A percentile compares a stretch with the other conserved stretches of the same genome.
Conservation (phyloP, 2,113 vertebrate species). For the Phycodurus eques region DNA sequence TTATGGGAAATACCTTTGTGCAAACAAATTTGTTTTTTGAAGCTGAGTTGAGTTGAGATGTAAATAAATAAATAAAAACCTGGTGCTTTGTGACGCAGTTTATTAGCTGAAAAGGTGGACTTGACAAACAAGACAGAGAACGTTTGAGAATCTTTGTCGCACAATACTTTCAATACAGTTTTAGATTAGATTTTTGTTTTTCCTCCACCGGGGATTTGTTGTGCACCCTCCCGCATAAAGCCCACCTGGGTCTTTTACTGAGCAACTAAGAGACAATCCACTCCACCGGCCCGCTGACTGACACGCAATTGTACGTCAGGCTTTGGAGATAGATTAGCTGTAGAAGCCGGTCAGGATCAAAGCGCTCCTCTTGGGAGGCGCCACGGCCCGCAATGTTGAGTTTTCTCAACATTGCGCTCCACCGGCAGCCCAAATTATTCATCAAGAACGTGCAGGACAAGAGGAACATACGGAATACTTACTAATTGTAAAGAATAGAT, state of each 20-base stretch:
- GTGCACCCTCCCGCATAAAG: constrained; percentile 2
- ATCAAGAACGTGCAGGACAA: constrained; percentile 24
- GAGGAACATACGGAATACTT: constrained; percentile 26
- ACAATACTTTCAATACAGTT: background rate
- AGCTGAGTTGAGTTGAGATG: too few relatives aligned
- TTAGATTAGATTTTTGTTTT: background rate
- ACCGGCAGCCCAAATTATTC: constrained; percentile 41
- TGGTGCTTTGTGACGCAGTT: background rate
- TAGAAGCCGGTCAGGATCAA: constrained; percentile 38
- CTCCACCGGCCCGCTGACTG: constrained; percentile 37
- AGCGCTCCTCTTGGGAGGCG: constrained; percentile 15
- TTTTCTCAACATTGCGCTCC: background rate
- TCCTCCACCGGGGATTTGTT: background rate
- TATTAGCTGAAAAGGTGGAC: background rate
- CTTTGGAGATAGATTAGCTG: constrained; percentile 25
- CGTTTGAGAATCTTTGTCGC: background rate
- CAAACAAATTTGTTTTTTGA: too few relatives aligned
- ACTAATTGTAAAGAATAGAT: constrained; percentile 28
- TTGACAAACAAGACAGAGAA: background rate
- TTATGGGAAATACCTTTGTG: too few relatives aligned
- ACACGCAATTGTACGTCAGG: constrained; percentile 26
- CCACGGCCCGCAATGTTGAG: background rate
- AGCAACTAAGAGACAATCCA: constrained; percentile 10
- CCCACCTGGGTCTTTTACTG: constrained; percentile 18
- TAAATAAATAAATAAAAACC: background rate